Conservation (phyloP, 1,140 invertebrate genomes). For the Cataglyphis hispanica region DNA sequence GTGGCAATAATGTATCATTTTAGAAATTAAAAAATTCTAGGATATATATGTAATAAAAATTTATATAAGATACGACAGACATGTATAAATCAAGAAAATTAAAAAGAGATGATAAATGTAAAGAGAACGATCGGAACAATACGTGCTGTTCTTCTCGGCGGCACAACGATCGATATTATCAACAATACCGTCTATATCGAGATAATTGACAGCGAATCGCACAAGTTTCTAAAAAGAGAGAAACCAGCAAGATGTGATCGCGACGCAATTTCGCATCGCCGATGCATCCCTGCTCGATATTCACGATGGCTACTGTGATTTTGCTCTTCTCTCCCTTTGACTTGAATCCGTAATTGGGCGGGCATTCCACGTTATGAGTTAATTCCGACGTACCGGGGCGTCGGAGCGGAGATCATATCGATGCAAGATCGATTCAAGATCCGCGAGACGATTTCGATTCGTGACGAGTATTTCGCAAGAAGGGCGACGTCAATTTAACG, state of each 20-base stretch:
- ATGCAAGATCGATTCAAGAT: conserved; percentile 27
- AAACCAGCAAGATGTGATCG: conserved; percentile 77
- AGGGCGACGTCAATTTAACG: conserved; percentile 25
- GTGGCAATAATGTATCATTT: neutral
- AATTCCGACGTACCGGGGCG: conserved; percentile 75
- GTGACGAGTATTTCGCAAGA: conserved; percentile 32
- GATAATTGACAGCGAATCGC: conserved; percentile 68
- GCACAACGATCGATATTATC: conserved; percentile 20
- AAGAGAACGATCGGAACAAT: neutral
- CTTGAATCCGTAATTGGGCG: conserved; percentile 83
- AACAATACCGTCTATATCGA: conserved; percentile 13
- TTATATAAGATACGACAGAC: neutral
- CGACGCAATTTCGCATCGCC: conserved; percentile 56
- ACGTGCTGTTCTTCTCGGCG: neutral
- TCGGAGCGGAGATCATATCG: conserved; percentile 46
- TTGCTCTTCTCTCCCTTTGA: conserved; percentile 28
- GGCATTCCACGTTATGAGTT: conserved; percentile 85
- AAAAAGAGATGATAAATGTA: neutral
- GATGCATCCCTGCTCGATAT: conserved; percentile 66
- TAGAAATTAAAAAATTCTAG: neutral
- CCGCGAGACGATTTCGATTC: conserved; percentile 6
- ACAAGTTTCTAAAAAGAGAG: conserved; percentile 67
- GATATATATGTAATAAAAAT: neutral
- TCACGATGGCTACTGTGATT: conserved; percentile 45
- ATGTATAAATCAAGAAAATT: neutral